Base-by-base conservation (phyloP, 1,140 invertebrate species). In the Lordiphosa stackelbergi region DNA sequence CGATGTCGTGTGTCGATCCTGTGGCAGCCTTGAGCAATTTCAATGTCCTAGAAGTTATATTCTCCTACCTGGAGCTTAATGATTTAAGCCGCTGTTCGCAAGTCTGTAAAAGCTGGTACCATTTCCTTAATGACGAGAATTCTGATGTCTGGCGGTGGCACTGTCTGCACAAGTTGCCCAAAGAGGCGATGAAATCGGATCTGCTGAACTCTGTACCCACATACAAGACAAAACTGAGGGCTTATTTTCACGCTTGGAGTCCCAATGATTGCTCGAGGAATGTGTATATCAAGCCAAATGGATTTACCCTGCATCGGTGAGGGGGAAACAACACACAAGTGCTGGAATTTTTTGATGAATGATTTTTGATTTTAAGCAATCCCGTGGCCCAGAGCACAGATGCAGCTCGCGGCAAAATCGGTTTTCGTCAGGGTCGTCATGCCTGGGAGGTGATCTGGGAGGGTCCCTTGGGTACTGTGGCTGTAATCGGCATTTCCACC, bases 381-480 rank as follows among this genome's bases (percentile, higher is more conserved):
- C 98, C 98, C 31, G 95, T 99, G 22, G 98, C 98, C 24, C 98
- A 99, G 89, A 98, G 96, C 90, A 99, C 98, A 52, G 98, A 99
- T 90, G 97, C 95, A 28, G 95, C 97, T 51, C 91, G 97, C 86
- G 95, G 95, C 9, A 98, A 98, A 91, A 95, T 98, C 77, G 95
- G 98, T 1, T 99, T 99, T 85, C 90, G 93, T 64, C 92, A 93
- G 85, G 98, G 98, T 5, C 91, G 97, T 66, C 98, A 99, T 90
- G 95, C 96, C 3, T 99, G 97, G 97, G 97, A 99, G 90, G 94
- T 99, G 0, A 97, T 98, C 87, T 99, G 98, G 98, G 97, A 99
- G 91, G 98, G 98, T 13, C 98, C 98, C 1, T 89, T 99, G 34
- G 98, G 97, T 1, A 98, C 96, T 10, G 96, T 98, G 6, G 96